Conservation (phyloP, 2,888 invertebrate genomes). For the Fragum whitleyi region DNA sequence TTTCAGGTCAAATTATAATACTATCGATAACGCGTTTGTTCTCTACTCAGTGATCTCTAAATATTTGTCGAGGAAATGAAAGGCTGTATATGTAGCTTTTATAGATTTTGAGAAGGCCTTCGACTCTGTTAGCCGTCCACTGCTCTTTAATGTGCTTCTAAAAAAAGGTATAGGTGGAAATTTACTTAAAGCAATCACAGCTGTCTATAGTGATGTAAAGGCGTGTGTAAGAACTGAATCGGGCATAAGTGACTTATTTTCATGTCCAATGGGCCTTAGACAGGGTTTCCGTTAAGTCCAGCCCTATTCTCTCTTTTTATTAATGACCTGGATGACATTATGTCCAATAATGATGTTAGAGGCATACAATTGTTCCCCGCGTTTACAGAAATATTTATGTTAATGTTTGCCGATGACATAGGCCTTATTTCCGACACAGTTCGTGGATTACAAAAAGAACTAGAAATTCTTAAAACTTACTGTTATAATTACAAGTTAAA, state of each 20-base stretch:
- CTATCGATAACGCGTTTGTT: background rate
- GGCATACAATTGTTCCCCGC: background rate
- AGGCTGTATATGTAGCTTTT: background rate
- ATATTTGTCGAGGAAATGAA: background rate
- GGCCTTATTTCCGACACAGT: background rate
- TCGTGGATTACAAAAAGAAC: background rate
- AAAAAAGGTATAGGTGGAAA: slow-evolving; percentile 19
- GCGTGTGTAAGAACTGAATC: too few relatives aligned
- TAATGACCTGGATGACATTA: background rate
- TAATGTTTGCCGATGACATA: background rate
- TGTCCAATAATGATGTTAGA: background rate
- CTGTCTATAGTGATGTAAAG: slow-evolving; percentile 32
- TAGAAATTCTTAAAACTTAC: background rate
- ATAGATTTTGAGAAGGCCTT: slow-evolving; percentile 32
- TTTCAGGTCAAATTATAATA: background rate
- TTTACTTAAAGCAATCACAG: background rate
- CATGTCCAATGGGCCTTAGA: slow-evolving; percentile 30
- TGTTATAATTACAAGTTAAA: background rate
- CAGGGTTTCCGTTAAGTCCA: slow-evolving; percentile 10
- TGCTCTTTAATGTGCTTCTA: slow-evolving; percentile 13
- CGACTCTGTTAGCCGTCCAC: slow-evolving; percentile 16
- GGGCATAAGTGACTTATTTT: too few relatives aligned
- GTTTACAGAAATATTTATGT: background rate
- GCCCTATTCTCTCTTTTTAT: background rate
- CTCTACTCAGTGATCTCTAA: background rate